Conservation (phyloP, 2,797 vertebrate genomes). For the Enteromius viviparus region DNA sequence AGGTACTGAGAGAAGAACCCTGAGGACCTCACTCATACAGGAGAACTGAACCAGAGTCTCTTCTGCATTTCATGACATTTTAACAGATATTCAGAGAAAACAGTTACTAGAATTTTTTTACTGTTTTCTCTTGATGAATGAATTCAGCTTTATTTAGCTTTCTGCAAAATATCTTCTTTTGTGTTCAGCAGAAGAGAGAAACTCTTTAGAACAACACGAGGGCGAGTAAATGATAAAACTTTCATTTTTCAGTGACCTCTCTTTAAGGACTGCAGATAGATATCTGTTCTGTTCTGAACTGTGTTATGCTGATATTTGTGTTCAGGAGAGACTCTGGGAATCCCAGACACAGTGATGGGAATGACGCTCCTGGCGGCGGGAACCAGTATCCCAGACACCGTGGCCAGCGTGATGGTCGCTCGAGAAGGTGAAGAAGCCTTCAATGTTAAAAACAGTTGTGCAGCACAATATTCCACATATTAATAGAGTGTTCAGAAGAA, state of each 20-base stretch:
- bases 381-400: conserved; percentile 95
- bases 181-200: background rate
- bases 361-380: conserved; percentile 95
- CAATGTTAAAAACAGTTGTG: too few species aligned
- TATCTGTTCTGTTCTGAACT: background rate
- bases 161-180: background rate
- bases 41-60: background rate
- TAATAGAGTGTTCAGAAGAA: too few species aligned
- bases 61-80: too few species aligned
- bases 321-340: conserved; percentile 89
- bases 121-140: too few species aligned
- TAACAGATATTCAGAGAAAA: too few species aligned
- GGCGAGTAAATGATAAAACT: background rate
- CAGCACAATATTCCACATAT: too few species aligned
- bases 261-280: background rate
- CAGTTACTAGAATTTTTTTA: too few species aligned
- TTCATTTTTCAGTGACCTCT: background rate
- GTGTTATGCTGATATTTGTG: background rate
- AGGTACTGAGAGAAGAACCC: conserved; percentile 48
- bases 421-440: conserved; percentile 85
- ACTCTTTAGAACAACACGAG: background rate
- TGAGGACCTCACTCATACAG: background rate
- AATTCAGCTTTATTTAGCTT: background rate
- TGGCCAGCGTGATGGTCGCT: conserved; percentile 94
- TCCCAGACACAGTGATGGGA: conserved; percentile 97